Conservation (phyloP, 1,140 invertebrate species). For the Himalopsyche phryganea region DNA sequence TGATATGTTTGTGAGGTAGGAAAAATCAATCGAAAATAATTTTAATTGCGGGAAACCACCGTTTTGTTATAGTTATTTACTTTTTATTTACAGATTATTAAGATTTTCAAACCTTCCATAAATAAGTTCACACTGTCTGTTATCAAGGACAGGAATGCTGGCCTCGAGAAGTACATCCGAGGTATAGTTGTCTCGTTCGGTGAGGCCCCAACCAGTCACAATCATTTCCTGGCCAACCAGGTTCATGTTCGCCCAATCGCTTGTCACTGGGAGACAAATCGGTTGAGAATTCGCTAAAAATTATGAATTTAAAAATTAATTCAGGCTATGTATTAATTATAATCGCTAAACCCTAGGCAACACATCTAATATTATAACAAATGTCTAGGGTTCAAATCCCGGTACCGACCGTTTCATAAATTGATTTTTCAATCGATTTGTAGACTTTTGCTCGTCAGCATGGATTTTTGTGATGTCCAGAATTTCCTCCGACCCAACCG, state of each 20-base stretch:
- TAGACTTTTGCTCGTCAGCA: too few relatives aligned
- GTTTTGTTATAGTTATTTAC: too few relatives aligned
- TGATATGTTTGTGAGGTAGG: too few relatives aligned
- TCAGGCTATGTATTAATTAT: background rate
- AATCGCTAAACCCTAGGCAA: background rate
- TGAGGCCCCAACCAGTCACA: slow-evolving; percentile 66
- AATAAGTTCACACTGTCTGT: slow-evolving; percentile 22
- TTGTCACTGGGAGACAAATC: slow-evolving; percentile 61
- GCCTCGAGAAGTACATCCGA: slow-evolving; percentile 44
- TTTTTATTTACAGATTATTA: too few relatives aligned
- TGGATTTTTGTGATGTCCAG: too few relatives aligned
- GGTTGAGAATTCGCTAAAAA: slow-evolving; percentile 56
- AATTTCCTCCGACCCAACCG: too few relatives aligned
- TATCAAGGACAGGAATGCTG: slow-evolving; percentile 31
- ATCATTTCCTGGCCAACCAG: slow-evolving; percentile 41
- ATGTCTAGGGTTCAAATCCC: too few relatives aligned
- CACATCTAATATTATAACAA: background rate
- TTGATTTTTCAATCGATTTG: too few relatives aligned
- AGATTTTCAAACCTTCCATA: slow-evolving; percentile 21
- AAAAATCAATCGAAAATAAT: too few relatives aligned
- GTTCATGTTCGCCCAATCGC: slow-evolving; percentile 24
- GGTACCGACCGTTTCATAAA: too few relatives aligned
- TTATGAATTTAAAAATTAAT: background rate
- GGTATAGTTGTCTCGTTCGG: slow-evolving; percentile 44
- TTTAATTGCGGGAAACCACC: too few relatives aligned